Evolutionary conservation across 2,797 vertebrate genomes (phyloP), one percentile per base, ranked within the genome.

Genomic region (Siniperca undulata): DNA sequence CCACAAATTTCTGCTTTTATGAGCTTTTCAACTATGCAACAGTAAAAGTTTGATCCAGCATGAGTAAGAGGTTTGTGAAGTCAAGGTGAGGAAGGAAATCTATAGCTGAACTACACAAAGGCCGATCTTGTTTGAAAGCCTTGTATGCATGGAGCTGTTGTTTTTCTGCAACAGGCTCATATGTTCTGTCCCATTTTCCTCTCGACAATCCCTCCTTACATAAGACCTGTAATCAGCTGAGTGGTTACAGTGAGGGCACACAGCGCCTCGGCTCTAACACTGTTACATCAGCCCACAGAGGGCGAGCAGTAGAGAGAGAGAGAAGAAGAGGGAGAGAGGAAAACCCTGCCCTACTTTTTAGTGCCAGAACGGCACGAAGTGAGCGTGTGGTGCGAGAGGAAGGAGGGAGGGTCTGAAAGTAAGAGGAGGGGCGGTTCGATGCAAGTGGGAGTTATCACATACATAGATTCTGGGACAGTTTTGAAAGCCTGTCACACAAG

Each of bases 211-310:
- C 91, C 84, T 92, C 83, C 89, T 96, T 96, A 95, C 94, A 93
- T 96, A 96, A 96, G 93, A 88, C 79, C 91, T 91, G 90, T 94
- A 95, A 96, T 96, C 94, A 96, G 95, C 95, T 93, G 95, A 96
- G 94, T 93, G 94, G 92, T 91, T 93, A 91, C 91, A 94, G 91
- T 92, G 88, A 93, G 92, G 92, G 88, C 87, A 89, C 85, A 87
- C 83, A 71, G 91, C 58, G 82, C 89, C 85, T 91, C 88, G 71
- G 87, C 91, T 69, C 85, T 86, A 89, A 88, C 89, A 64, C 86
- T 85, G 93, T 94, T 93, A 93, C 94, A 94, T 94, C 93, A 95
- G 92, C 89, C 85, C 74, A 59, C 66, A 82, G 84, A 89, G 82
- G 82, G 81, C 52, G 77, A 91, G 85, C 83, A 58, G 60, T 38